Percentiles rank a stretch among this genome's conserved stretches.
These are phyloP conservation scores for Heliconius nattereri DNA, from an alignment of 1,140 invertebrate genomes.

Conservation along the genomic window DNA sequence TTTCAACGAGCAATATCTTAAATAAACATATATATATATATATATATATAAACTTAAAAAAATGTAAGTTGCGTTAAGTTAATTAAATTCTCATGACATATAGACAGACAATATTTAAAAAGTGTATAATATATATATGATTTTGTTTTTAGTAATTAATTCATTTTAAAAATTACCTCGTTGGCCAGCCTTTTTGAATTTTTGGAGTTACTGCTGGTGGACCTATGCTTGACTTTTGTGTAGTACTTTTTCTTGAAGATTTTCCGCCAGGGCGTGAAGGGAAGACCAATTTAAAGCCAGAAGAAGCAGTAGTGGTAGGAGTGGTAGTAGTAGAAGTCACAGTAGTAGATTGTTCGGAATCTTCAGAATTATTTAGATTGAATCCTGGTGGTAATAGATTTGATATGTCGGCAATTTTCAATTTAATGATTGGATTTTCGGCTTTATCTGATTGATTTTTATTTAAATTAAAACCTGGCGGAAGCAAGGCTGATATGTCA, in stretches of 20 bases:
- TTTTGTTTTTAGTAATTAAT: no score
- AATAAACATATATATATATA: no score
- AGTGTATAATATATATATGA: constrained; percentile 44
- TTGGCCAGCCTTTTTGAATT: constrained; percentile 91
- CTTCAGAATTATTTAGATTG: constrained; percentile 69
- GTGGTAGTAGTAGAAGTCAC: constrained; percentile 41
- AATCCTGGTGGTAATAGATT: constrained; percentile 84
- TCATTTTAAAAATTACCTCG: constrained; percentile 80
- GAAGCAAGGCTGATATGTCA: constrained; percentile 84
- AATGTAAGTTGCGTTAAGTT: no score
- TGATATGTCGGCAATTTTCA: constrained; percentile 81
- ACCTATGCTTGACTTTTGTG: constrained; percentile 74
- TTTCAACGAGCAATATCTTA: no score
- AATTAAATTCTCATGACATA: background rate
- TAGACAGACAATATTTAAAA: background rate
- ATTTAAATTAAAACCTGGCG: constrained; percentile 82
- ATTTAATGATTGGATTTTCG: constrained; percentile 63
- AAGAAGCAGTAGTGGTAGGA: constrained; percentile 66
- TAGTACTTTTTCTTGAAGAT: constrained; percentile 83
- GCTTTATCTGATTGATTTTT: constrained; percentile 53
- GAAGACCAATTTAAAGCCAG: constrained; percentile 87
- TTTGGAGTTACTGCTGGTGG: constrained; percentile 82
- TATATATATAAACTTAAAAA: no score
- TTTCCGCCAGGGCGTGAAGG: constrained; percentile 89
- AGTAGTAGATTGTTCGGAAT: constrained; percentile 31